Conservation (phyloP, 2,113 vertebrate genomes). For the Penelope pileata region DNA sequence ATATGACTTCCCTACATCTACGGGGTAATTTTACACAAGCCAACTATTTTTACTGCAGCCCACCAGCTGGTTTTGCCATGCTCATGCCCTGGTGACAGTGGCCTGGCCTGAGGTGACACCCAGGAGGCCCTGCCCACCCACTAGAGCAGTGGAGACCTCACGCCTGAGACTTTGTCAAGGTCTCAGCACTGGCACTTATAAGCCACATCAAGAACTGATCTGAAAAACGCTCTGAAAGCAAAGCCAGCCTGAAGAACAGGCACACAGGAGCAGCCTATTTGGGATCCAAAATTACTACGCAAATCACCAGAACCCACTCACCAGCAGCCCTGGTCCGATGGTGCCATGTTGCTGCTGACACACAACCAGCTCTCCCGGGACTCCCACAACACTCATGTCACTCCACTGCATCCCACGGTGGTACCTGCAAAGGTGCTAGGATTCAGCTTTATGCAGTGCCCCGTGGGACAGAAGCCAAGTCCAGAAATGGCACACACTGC, state of each 20-base stretch:
- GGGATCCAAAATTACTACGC: neutral
- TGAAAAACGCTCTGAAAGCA: accelerated
- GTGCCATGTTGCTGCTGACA: neutral
- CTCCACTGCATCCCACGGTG: accelerated
- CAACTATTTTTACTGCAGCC: neutral
- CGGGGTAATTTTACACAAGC: neutral
- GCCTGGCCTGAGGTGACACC: neutral
- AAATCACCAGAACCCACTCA: neutral
- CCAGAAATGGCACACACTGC: accelerated
- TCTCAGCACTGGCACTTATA: neutral
- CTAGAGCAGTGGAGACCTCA: accelerated
- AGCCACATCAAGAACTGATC: neutral
- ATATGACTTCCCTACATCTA: neutral
- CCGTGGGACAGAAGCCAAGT: accelerated
- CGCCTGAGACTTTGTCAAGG: accelerated
- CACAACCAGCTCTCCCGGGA: accelerated
- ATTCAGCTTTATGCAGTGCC: neutral
- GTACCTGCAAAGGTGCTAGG: neutral
- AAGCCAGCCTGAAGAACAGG: accelerated
- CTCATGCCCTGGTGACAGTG: neutral
- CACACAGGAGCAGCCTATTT: neutral
- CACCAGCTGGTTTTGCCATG: neutral
- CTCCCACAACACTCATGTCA: accelerated
- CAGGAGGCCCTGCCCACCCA: neutral
- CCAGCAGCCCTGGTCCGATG: accelerated